These are phyloP conservation scores for Pyrgus malvae DNA, from an alignment of 2,888 invertebrate genomes.

Conservation along the genomic window DNA sequence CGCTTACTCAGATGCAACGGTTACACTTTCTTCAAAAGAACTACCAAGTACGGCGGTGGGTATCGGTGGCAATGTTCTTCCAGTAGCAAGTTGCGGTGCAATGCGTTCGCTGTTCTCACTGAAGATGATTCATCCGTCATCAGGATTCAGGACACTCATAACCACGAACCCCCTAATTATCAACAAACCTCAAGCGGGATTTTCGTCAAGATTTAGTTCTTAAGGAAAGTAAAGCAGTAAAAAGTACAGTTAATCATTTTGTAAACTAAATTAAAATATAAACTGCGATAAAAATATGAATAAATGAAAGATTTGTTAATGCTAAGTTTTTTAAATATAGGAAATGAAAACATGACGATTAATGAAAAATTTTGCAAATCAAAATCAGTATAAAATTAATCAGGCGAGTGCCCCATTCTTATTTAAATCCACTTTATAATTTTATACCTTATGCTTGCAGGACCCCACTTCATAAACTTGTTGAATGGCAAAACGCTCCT, in stretches of 20 bases:
- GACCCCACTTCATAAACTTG: slow-evolving; percentile 33
- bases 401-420: too few relatives aligned
- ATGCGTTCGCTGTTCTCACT: slow-evolving; percentile 26
- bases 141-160: slow-evolving; percentile 13
- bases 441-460: slow-evolving; percentile 19
- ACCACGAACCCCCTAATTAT: slow-evolving; percentile 26
- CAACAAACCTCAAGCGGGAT: slow-evolving; percentile 21
- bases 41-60: slow-evolving; percentile 15
- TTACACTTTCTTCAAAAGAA: slow-evolving; percentile 31
- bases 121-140: slow-evolving; percentile 13
- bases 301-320: too few relatives aligned
- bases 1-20: slow-evolving; percentile 28
- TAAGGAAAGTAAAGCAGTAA: too few relatives aligned
- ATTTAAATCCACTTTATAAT: too few relatives aligned
- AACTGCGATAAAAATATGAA: too few relatives aligned
- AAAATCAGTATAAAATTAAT: too few relatives aligned
- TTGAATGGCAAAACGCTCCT: slow-evolving; percentile 36
- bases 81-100: slow-evolving; percentile 28
- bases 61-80: slow-evolving; percentile 31
- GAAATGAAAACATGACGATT: too few relatives aligned
- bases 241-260: too few relatives aligned
- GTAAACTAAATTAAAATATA: too few relatives aligned
- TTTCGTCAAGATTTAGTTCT: slow-evolving; percentile 24
- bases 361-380: too few relatives aligned
- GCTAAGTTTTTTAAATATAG: too few relatives aligned